Evolutionary conservation across 2,888 invertebrate genomes (phyloP), one percentile per base, ranked within the genome.

Genomic region (Trissoscelio sp.): DNA sequence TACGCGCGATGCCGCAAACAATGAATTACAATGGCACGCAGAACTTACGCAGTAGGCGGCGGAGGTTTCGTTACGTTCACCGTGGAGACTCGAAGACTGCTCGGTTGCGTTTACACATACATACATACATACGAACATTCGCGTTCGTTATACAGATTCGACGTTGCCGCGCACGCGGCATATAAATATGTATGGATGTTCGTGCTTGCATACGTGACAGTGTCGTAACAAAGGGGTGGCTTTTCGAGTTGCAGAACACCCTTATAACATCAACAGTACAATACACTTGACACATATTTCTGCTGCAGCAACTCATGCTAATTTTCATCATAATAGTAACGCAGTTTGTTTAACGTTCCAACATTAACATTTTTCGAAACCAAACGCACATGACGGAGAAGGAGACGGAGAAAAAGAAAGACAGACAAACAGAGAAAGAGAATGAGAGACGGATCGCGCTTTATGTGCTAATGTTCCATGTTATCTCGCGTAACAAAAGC

Each of bases 271-370:
- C 64, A 60, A 42, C 58, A 64, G 64, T 70, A 70, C 78, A 64
- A 64, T 62, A 78, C 70, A 78, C 79, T 79, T 79, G 79, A 72
- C 79, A 72, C 72, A 77, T 57, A 77, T 77, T 77, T 77, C 75
- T 60, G n/a, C n/a, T n/a, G 55, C 39, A 1, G 14, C 51, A 14
- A 46, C 60, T 77, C 58, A 60, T 67, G 67, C 67, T 77, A 67
- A 77, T 77, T 77, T 60, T 69, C 77, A 62, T 77, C 69, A 77
- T 69, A 69, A 77, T 53, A 44, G 60, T 58, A 67, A 75, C 67
- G 53, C 42, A 42, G 67, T 75, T 75, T 75, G 62, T 53, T 75
- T 48, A 67, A 60, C 60, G 39, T 75, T 60, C 34, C 44, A 44
- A 22, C 67, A 75, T 75, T 75, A 75, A 51, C 58, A 77, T 77